Conservation (phyloP, 2,113 vertebrate genomes). For the Stigmatopora argus region DNA sequence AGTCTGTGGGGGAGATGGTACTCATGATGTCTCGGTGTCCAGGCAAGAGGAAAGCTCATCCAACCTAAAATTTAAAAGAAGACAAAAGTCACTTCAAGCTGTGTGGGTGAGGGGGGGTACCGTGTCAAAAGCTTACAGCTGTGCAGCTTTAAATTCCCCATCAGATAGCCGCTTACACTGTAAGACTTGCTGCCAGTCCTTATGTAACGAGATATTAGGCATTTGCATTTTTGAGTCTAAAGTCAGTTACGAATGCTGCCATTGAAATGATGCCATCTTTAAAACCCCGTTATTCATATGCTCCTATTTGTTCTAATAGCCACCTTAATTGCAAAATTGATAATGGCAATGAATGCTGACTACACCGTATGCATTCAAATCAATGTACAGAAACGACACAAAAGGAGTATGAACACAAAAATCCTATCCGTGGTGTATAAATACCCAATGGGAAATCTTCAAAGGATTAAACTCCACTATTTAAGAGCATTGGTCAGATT, state of each 20-base stretch:
- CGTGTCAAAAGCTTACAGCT: conserved; percentile 14
- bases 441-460: conserved; percentile 18
- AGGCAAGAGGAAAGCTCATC: conserved; percentile 56
- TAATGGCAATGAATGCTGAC: not conserved
- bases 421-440: conserved; percentile 4
- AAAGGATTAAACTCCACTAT: conserved; percentile 37
- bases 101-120: not conserved
- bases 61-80: conserved; percentile 52
- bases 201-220: conserved; percentile 15
- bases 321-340: not conserved
- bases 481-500: conserved; percentile 50
- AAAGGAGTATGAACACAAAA: conserved; percentile 2
- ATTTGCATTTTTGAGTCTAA: not conserved
- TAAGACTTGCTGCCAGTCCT: conserved; percentile 35
- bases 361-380: not conserved
- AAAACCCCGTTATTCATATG: not conserved
- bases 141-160: conserved; percentile 22
- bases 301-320: not conserved
- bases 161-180: conserved; percentile 35
- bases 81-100: conserved; percentile 13
- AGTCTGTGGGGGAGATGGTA: conserved; percentile 87
- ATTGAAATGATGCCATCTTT: not conserved
- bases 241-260: not conserved
- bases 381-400: not conserved
- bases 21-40: conserved; percentile 77